A percentile compares a stretch with the other conserved stretches of the same genome.
These are phyloP conservation scores for Mystacides longicornis DNA, from an alignment of 2,888 invertebrate genomes.

Conservation along the genomic window DNA sequence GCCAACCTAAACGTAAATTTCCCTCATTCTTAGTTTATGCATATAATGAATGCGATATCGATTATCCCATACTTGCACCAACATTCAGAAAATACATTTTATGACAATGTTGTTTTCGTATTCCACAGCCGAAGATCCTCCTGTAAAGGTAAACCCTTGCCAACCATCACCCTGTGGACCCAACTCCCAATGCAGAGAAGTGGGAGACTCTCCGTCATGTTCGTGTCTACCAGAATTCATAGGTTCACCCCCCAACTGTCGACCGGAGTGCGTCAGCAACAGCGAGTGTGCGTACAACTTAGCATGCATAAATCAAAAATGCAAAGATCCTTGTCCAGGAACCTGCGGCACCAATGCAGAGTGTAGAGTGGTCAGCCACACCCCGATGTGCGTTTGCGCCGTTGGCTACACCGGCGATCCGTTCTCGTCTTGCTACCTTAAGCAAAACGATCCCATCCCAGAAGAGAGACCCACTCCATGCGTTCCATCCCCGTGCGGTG, in stretches of 20 bases:
- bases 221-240: slow-evolving; percentile 61
- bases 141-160: slow-evolving; percentile 51
- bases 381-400: slow-evolving; percentile 63
- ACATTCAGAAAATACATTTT: neutral
- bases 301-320: slow-evolving; percentile 71
- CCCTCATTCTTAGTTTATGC: slow-evolving; percentile 36
- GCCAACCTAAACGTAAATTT: slow-evolving; percentile 50
- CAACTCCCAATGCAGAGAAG: slow-evolving; percentile 57
- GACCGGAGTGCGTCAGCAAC: slow-evolving; percentile 73
- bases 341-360: slow-evolving; percentile 66
- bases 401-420: slow-evolving; percentile 68
- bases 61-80: neutral
- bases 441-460: slow-evolving; percentile 34
- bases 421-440: slow-evolving; percentile 55
- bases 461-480: slow-evolving; percentile 49
- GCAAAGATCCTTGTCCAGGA: slow-evolving; percentile 64
- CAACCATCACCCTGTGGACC: slow-evolving; percentile 61
- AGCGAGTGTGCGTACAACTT: slow-evolving; percentile 61
- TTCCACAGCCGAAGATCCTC: slow-evolving; percentile 35
- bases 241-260: slow-evolving; percentile 68
- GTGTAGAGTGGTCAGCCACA: slow-evolving; percentile 68
- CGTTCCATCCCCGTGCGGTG: slow-evolving; percentile 55
- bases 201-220: slow-evolving; percentile 63
- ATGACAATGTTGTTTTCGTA: neutral
- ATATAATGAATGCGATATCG: neutral